Conservation (phyloP, 2,888 invertebrate genomes). For the Halictus quadricinctus region DNA sequence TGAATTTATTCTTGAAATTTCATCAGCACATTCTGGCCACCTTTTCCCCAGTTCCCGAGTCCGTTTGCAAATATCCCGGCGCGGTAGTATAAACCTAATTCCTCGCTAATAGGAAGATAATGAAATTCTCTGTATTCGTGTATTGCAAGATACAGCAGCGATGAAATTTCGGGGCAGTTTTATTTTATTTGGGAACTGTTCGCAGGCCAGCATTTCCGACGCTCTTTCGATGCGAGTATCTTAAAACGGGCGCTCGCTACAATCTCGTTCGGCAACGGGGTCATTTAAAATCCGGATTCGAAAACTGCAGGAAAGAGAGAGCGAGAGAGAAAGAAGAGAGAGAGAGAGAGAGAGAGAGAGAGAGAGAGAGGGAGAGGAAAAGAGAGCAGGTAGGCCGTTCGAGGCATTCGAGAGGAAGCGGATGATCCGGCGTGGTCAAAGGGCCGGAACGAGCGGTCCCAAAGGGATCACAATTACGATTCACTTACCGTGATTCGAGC, state of each 20-base stretch:
- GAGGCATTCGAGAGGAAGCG: background rate
- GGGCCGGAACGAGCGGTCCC: slow-evolving; percentile 12
- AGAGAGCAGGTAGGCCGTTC: background rate
- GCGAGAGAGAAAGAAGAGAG: too few relatives aligned
- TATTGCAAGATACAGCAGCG: background rate
- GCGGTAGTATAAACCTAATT: background rate
- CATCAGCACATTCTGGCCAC: background rate
- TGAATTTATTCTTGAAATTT: background rate
- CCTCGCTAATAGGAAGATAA: background rate
- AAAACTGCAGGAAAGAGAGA: background rate
- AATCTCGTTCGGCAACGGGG: background rate
- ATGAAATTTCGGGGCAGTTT: background rate
- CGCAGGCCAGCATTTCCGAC: background rate
- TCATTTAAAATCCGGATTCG: background rate
- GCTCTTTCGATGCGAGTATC: background rate
- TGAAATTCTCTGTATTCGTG: background rate
- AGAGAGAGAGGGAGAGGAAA: background rate
- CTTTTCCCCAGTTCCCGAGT: background rate
- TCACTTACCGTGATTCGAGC: slow-evolving; percentile 46
- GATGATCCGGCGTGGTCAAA: slow-evolving; percentile 26
- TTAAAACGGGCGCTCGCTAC: background rate
- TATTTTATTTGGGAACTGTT: background rate
- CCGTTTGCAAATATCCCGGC: too few relatives aligned
- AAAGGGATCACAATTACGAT: slow-evolving; percentile 60
- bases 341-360: too few relatives aligned